Evolutionary conservation across 2,797 vertebrate species (phyloP), one percentile per base, ranked within the genome.

Genomic region (Sandelia bainsii): DNA sequence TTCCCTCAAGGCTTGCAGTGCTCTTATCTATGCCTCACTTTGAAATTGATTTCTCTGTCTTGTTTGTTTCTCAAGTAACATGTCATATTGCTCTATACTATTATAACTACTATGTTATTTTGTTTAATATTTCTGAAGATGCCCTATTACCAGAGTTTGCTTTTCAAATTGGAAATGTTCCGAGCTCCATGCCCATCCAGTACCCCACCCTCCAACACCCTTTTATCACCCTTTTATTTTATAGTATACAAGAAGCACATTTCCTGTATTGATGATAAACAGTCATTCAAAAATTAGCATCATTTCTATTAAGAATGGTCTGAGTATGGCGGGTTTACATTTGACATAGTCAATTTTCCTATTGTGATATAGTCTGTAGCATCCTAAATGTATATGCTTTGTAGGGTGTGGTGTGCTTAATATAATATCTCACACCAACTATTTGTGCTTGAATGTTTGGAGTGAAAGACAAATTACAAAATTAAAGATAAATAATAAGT

Each of bases 1-100:
- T 62, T 81, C 80, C 82, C 80, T 63, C 22, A 63, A 73, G 85
- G 66, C 57, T 46, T 49, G 34, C 54, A 6, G 11, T 72, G 63
- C 77, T 77, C 77, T 81, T 78, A 76, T 85, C 68, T 59, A n/a
- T 40, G 32, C 56, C 68, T 62, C 40, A 69, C 80, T 85, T 79
- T 83, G 69, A 84, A 83, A 77, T 7, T 1, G 34, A 72, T 76
- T 70, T 65, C 1, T 73, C 23, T 62, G 60, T 71, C 74, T 67
- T 80, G 34, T 78, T 81, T 80, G 40, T 62, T 75, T 57, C 60
- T 83, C 48, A 66, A 62, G 54, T 39, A 84, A 59, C 66, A 67
- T 40, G 50, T 54, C 44, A 16, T 37, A 19, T 69, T 69, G 52
- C 48, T 61, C 16, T 2, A 5, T 17, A 52, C 37, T 8, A 1